Evolutionary conservation across 2,113 vertebrate species (phyloP).

Genomic region (Perca schrenkii): DNA sequence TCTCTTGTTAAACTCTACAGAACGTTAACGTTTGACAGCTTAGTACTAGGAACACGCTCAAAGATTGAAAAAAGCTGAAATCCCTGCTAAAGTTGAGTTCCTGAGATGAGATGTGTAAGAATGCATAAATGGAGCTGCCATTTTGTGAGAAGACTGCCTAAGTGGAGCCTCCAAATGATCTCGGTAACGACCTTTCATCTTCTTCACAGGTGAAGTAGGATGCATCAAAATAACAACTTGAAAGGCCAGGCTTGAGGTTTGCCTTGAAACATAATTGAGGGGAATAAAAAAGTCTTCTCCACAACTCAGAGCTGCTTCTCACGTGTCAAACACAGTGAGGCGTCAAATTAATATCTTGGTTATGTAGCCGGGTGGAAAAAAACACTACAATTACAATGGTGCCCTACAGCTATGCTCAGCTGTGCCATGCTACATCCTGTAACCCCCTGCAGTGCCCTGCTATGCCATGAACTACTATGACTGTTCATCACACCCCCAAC

Average conservation of each 20-base stretch:
- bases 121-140: constrained; percentile 17
- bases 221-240: constrained; percentile 16
- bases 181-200: neutral
- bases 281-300: constrained; percentile 16
- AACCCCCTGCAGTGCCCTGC: too few species aligned
- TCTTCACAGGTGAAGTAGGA: constrained; percentile 1
- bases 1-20: neutral
- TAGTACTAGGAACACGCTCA: neutral
- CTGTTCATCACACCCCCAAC: too few species aligned
- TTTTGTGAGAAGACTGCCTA: constrained; percentile 35
- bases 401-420: too few species aligned
- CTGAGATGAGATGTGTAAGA: constrained; percentile 11
- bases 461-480: too few species aligned
- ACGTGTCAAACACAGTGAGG: constrained; percentile 36
- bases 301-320: constrained; percentile 28
- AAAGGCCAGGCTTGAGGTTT: neutral
- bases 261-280: constrained; percentile 16
- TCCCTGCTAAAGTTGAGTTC: constrained; percentile 7
- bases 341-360: constrained; percentile 54
- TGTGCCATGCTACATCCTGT: too few species aligned
- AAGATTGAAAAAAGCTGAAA: constrained; percentile 7
- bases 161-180: constrained; percentile 23
- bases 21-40: neutral
- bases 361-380: neutral
- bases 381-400: neutral